Evolutionary conservation across 2,888 invertebrate genomes (phyloP), one percentile per base, ranked within the genome.

Genomic region (Mechanitis messenoides): DNA sequence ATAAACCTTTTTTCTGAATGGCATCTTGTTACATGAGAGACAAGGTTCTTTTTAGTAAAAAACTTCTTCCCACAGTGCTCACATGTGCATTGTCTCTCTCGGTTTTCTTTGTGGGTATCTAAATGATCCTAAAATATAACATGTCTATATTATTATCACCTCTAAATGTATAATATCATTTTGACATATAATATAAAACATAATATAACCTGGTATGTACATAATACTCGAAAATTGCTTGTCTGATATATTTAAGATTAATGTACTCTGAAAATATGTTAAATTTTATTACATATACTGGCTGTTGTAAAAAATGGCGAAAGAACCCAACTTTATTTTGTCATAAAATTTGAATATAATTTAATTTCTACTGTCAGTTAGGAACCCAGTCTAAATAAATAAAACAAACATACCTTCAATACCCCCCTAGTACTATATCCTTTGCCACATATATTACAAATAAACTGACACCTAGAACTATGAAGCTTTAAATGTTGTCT

Each of bases 11-110:
- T 78, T 31, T 78, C 83, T 0, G 78, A 80, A 68, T 90, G 90
- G 6, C 79, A 72, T 3, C 81, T 72, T 0, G 80, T 74, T 50
- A 50, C 50, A 65, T 90, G 90, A 0, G 81, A 77, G 0, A 72
- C 65, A 6, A 88, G 70, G 38, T 78, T 79, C 9, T 78, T 77
- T 53, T 84, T 84, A 0, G 84, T 86, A 64, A 77, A 85, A 72
- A 87, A 91, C 50, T 86, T 86, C 67, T 86, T 86, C 1, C 83
- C 84, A 61, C 90, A 91, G n/a, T 86, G 84, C 59, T 85, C 81
- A 66, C 90, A 91, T 7, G 84, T 78, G 68, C 78, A 83, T 7
- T 65, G 71, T 3, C 84, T 71, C 60, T 86, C 83, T 66, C 89
- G 75, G 70, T 85, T 81, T 50, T 80, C 80, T 62, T 81, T 79